Base-by-base conservation (phyloP, 1,140 invertebrate genomes). In the Gryllus bimaculatus region DNA sequence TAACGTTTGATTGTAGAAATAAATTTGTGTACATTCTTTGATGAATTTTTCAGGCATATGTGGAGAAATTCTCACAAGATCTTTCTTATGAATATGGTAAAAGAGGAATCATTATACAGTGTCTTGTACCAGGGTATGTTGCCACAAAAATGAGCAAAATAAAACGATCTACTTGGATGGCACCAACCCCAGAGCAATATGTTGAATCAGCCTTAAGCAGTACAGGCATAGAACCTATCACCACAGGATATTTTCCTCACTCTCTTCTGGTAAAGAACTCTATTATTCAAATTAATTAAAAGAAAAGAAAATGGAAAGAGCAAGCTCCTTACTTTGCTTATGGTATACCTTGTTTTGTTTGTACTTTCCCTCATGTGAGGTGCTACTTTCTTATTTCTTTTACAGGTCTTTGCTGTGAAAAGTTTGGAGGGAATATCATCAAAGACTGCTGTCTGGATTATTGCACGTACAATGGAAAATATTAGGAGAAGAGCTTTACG, bases 81-180 rank as follows among this genome's bases (percentile, higher is more conserved):
- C 87, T 98, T 26, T 88, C 91, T 8, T 89, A 89, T 10, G 96
- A 98, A 85, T 97, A 96, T 81, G 86, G 86, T 18, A 89, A 90
- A 8, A 89, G 90, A 79, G 95, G 96, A 7, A 92, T 98, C 5
- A 91, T 91, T 18, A 88, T 96, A 7, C 94, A 98, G 87, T 94
- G 93, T 83, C 87, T 98, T 3, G 85, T 93, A 75, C 96, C 96
- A 0, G 95, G 94, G 26, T 95, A 94, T 82, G 96, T 99, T 0
- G 94, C 95, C 8, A 96, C 96, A 0, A 98, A 97, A 82, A 95
- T 98, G 95, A 94, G 94, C 21, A 94, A 94, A 83, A 94, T 98
- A 79, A 90, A 90, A 54, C 91, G 90, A 81, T 87, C 93, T n/a
- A 92, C 91, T 5, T 89, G 94, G 85, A 92, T 95, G 86, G 92